phyloP scores from a whole-genome alignment of 2,888 invertebrate species.

The Blastobasis lacticolella region DNA sequence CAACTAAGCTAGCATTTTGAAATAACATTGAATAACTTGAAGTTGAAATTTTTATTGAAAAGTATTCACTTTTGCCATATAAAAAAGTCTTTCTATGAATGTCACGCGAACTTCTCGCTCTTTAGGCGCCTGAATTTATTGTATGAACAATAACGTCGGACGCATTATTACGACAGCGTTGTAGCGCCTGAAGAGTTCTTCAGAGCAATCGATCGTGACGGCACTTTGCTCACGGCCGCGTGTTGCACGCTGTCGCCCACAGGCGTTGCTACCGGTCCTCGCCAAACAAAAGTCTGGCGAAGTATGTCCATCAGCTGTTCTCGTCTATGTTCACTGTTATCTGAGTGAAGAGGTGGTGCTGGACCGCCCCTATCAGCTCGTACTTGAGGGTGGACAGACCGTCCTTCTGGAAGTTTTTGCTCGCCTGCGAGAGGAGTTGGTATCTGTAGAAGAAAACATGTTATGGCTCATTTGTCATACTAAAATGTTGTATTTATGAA shows the following conservation, averaged over 20 bases:
- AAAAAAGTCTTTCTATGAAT: no score
- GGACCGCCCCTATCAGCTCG: slow-evolving; percentile 78
- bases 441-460: slow-evolving; percentile 75
- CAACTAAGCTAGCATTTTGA: no score
- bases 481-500: no score
- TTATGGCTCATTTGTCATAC: no score
- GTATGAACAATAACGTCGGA: no score
- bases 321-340: slow-evolving; percentile 83
- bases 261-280: slow-evolving; percentile 48
- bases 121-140: no score
- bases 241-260: background rate
- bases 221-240: background rate
- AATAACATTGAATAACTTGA: no score
- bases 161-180: background rate
- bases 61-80: no score
- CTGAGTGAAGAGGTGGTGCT: slow-evolving; percentile 87
- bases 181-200: background rate
- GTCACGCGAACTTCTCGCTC: no score
- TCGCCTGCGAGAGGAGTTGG: slow-evolving; percentile 88
- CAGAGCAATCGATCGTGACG: background rate
- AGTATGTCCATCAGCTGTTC: slow-evolving; percentile 80
- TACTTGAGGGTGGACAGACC: slow-evolving; percentile 91
- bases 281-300: slow-evolving; percentile 72
- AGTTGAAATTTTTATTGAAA: no score
- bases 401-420: slow-evolving; percentile 87